phyloP scores from a whole-genome alignment of 2,888 invertebrate species.

The Crossocerus cetratus region DNA sequence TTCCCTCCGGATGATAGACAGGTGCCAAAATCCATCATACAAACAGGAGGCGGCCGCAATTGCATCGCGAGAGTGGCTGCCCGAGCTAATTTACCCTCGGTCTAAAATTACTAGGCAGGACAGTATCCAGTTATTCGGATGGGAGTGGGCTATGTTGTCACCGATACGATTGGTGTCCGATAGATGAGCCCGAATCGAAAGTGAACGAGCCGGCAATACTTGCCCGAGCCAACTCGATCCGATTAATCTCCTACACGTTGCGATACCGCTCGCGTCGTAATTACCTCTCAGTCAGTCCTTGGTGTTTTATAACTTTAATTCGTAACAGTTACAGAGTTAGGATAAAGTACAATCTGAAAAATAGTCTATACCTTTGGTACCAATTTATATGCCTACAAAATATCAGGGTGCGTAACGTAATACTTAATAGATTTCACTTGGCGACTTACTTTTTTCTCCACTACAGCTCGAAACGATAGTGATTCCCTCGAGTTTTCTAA shows the following conservation, averaged over 20 bases:
- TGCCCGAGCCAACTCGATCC: too few relatives aligned
- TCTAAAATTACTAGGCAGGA: background rate
- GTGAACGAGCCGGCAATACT: too few relatives aligned
- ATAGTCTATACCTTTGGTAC: constrained; percentile 41
- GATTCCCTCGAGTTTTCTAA: too few relatives aligned
- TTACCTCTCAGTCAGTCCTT: constrained; percentile 3
- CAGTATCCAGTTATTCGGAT: background rate
- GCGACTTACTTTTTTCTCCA: constrained; percentile 8
- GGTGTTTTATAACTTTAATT: constrained; percentile 58
- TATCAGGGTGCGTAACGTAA: constrained; percentile 12
- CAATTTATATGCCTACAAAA: constrained; percentile 31
- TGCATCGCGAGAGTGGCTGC: background rate
- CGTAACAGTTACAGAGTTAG: constrained; percentile 22
- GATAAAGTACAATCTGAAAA: constrained; percentile 30
- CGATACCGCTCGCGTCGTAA: background rate
- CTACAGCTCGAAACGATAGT: constrained; percentile 17
- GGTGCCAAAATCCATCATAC: background rate
- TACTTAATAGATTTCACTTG: background rate
- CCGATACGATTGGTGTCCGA: background rate
- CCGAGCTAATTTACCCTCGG: background rate
- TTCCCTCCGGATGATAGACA: background rate
- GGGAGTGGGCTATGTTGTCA: background rate
- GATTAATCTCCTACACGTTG: constrained; percentile 7
- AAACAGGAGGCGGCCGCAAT: background rate
- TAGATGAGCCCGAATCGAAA: background rate